phyloP scores from a whole-genome alignment of 2,888 invertebrate genomes.

The Agrotis ipsilon region DNA sequence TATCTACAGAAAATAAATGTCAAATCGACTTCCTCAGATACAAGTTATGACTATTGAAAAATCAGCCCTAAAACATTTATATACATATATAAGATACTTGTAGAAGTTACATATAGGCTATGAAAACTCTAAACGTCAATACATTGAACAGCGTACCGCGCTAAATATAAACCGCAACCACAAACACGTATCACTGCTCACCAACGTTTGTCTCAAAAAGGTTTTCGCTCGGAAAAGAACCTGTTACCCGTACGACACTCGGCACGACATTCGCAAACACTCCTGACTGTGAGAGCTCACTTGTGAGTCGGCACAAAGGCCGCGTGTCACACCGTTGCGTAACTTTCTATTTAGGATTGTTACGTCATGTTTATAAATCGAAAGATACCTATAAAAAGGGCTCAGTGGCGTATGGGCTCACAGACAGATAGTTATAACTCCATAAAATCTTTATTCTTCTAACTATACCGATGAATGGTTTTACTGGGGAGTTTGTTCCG shows the following conservation, averaged over 20 bases:
- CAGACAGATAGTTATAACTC: too few species aligned
- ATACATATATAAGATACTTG: too few species aligned
- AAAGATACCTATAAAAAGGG: neutral
- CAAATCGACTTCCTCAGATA: too few species aligned
- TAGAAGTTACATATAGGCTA: too few species aligned
- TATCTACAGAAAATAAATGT: too few species aligned
- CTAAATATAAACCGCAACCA: constrained; percentile 25
- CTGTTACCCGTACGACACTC: constrained; percentile 73
- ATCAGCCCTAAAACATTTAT: too few species aligned
- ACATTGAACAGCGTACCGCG: constrained; percentile 3
- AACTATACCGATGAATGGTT: too few species aligned
- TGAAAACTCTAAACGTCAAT: constrained; percentile 3
- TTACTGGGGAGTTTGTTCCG: too few species aligned
- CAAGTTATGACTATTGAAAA: too few species aligned
- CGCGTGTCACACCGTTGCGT: constrained; percentile 64
- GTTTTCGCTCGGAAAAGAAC: constrained; percentile 68
- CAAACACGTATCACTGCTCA: constrained; percentile 42
- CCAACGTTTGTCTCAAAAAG: constrained; percentile 67
- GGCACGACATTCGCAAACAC: constrained; percentile 75
- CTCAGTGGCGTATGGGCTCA: too few species aligned
- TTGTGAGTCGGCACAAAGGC: constrained; percentile 71
- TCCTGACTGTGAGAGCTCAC: constrained; percentile 71
- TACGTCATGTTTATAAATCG: neutral
- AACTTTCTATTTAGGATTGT: neutral
- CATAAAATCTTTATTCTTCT: too few species aligned